A percentile compares a stretch with the other conserved stretches of the same genome.
Conservation (phyloP, 2,888 invertebrate genomes). For the Drosophila melanosoma region DNA sequence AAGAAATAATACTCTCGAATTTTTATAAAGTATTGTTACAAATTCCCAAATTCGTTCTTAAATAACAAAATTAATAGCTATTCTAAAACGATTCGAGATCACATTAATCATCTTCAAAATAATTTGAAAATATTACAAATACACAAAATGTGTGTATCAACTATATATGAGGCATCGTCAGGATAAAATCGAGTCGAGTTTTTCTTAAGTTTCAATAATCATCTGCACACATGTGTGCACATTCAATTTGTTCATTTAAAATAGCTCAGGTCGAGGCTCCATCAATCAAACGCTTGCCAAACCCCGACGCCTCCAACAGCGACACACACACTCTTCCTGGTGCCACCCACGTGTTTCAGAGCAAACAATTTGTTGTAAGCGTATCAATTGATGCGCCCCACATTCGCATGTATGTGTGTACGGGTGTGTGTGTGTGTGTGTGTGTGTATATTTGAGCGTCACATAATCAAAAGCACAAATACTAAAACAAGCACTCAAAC, state of each 20-base stretch:
- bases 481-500: conserved; percentile 82
- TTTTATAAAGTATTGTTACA: not conserved
- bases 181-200: not conserved
- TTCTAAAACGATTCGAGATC: not conserved
- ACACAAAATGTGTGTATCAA: not conserved
- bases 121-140: not conserved
- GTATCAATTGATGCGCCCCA: conserved; percentile 76
- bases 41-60: not conserved
- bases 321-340: conserved; percentile 1
- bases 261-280: conserved; percentile 73
- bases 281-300: conserved; percentile 65
- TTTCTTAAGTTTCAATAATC: conserved; percentile 61
- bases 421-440: conserved; percentile 22
- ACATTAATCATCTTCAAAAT: not conserved
- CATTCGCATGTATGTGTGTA: conserved; percentile 19
- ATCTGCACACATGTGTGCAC: conserved; percentile 41
- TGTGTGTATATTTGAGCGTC: conserved; percentile 46
- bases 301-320: not conserved
- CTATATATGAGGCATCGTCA: not conserved
- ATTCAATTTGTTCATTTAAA: conserved; percentile 81
- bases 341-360: conserved; percentile 60
- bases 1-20: not conserved
- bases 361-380: conserved; percentile 82
- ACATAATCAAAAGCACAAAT: conserved; percentile 81
- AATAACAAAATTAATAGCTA: not conserved